Base-by-base conservation (phyloP, 1,140 invertebrate genomes). In the Coelopa frigida region DNA sequence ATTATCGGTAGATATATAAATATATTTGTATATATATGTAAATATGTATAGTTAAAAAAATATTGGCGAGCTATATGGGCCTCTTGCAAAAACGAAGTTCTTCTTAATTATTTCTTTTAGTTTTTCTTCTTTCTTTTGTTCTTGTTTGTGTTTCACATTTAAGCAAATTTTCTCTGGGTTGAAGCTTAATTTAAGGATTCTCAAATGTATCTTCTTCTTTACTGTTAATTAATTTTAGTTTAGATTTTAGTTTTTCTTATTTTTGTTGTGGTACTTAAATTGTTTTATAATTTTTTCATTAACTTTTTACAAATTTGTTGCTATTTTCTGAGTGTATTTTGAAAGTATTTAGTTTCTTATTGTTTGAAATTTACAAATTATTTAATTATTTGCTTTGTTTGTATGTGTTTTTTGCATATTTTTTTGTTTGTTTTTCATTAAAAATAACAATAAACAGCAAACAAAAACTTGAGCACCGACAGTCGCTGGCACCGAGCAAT, bases 31-130 rank as follows among this genome's bases (percentile, higher is more conserved):
- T 32, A 20, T 63, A 61, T 55, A 61, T 58, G 58, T 54, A 51
- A 50, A 49, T 51, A 42, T 53, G 51, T 51, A 43, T 49, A 37
- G 24, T 27, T 54, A 54, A 55, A 55, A 49, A 50, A 63, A 66
- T 67, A 67, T 70, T 68, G 67, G 67, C 67, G 67, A 70, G 67
- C 67, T 70, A 70, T 68, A 70, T 70, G 67, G 67, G 67, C 67
- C 63, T 70, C 67, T 70, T 70, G 67, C 67, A 70, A 70, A 70
- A 70, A 70, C 67, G 67, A 70, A 70, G 67, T 67, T 59, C 58
- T 62, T 48, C 46, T 49, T 23, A 12, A 20, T 39, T 44, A 43
- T 47, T n/a, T 26, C 14, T 27, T 42, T 42, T 12, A 41, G 12
- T 14, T 26, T 48, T 48, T 29, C 10, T 49, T 44, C 23, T 15